A percentile compares a stretch with the other conserved stretches of the same genome.
Conservation (phyloP, 2,888 invertebrate genomes). For the Standfussiana lucernea region DNA sequence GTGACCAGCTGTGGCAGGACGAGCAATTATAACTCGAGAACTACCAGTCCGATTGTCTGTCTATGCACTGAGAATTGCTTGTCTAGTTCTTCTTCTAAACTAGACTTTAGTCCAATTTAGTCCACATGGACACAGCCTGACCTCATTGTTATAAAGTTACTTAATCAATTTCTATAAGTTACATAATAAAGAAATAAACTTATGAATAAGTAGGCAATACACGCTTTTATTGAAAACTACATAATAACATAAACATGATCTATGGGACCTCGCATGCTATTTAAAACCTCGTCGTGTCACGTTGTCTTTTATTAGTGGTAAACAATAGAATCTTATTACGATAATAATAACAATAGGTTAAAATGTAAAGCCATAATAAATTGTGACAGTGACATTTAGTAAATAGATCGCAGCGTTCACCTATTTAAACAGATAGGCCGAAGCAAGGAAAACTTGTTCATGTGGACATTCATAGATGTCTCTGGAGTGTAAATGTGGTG, state of each 20-base stretch:
- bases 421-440: too few relatives aligned
- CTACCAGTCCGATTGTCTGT: too few relatives aligned
- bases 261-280: slow-evolving; percentile 31
- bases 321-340: slow-evolving; percentile 41
- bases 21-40: too few relatives aligned
- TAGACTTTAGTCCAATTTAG: neutral
- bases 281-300: slow-evolving; percentile 11
- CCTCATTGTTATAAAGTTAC: neutral
- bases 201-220: neutral
- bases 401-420: slow-evolving; percentile 2
- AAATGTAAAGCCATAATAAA: slow-evolving; percentile 34
- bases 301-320: slow-evolving; percentile 39
- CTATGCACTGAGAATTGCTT: too few relatives aligned
- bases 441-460: too few relatives aligned
- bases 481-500: too few relatives aligned
- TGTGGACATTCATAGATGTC: too few relatives aligned
- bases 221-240: slow-evolving; percentile 15
- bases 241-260: slow-evolving; percentile 31
- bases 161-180: neutral
- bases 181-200: neutral
- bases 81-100: neutral
- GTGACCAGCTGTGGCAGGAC: too few relatives aligned
- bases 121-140: neutral
- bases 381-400: slow-evolving; percentile 20
- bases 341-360: slow-evolving; percentile 18